These are phyloP conservation scores for Cyprinodon variegatus DNA, from an alignment of 2,113 vertebrate genomes.

Conservation along the genomic window DNA sequence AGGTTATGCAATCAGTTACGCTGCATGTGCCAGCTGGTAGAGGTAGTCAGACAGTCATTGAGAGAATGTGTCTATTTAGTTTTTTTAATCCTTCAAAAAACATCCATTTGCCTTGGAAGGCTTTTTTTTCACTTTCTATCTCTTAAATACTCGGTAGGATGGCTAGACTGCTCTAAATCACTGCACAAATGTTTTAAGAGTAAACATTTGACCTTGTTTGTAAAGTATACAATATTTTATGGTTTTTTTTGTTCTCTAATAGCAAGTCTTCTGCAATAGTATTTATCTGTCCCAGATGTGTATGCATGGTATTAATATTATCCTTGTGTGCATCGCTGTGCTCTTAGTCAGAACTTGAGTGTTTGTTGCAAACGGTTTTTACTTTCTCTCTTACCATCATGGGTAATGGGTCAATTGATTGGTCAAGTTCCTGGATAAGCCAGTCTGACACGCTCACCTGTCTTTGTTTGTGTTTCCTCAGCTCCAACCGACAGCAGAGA, in stretches of 20 bases:
- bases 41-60: conserved; percentile 47
- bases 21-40: conserved; percentile 70
- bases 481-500: conserved; percentile 21
- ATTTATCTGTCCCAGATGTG: not conserved
- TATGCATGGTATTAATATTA: not conserved
- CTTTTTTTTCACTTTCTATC: not conserved
- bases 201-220: not conserved
- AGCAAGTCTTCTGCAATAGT: not conserved
- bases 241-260: not conserved
- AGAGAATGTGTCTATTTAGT: conserved; percentile 37
- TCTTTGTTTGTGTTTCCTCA: conserved; percentile 19
- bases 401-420: not conserved
- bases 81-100: conserved; percentile 63
- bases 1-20: conserved; percentile 69
- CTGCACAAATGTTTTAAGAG: not conserved
- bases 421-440: not conserved
- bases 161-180: not conserved
- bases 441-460: not conserved
- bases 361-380: not conserved
- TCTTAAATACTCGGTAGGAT: not conserved
- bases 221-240: not conserved
- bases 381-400: not conserved
- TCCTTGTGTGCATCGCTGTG: not conserved
- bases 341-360: not conserved
- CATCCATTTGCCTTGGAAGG: not conserved